These are phyloP conservation scores for Parascotia fuliginaria DNA, from an alignment of 2,888 invertebrate genomes.

Conservation along the genomic window DNA sequence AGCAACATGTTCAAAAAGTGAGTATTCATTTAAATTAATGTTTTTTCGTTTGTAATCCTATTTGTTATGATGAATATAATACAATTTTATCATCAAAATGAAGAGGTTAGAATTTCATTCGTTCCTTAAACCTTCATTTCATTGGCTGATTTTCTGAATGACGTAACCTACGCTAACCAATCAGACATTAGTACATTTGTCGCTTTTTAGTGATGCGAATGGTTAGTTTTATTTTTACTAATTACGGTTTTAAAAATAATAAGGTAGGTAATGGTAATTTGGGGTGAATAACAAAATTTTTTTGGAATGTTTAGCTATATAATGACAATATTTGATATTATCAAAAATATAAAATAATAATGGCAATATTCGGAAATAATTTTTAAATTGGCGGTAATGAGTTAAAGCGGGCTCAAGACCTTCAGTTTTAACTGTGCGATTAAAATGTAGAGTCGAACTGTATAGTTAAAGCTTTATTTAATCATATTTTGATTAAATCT, in stretches of 20 bases:
- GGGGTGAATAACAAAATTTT: too few species aligned
- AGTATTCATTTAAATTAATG: constrained; percentile 48
- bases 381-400: too few species aligned
- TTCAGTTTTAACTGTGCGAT: too few species aligned
- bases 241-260: constrained; percentile 3
- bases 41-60: background rate
- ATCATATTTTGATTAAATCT: too few species aligned
- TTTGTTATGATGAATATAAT: background rate
- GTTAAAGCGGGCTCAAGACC: too few species aligned
- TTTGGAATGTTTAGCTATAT: too few species aligned
- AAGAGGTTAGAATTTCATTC: constrained; percentile 54
- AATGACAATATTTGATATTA: too few species aligned
- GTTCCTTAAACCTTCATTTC: constrained; percentile 11
- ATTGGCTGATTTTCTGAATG: constrained; percentile 42
- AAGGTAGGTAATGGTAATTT: too few species aligned
- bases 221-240: background rate
- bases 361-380: too few species aligned
- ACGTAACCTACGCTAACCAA: constrained; percentile 41
- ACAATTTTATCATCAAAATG: background rate
- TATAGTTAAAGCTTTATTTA: too few species aligned
- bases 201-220: constrained; percentile 19
- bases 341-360: too few species aligned
- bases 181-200: constrained; percentile 6
- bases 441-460: too few species aligned
- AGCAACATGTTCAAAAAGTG: constrained; percentile 81